Conservation (phyloP, 2,113 vertebrate species). For the Lophotis ruficrista region DNA sequence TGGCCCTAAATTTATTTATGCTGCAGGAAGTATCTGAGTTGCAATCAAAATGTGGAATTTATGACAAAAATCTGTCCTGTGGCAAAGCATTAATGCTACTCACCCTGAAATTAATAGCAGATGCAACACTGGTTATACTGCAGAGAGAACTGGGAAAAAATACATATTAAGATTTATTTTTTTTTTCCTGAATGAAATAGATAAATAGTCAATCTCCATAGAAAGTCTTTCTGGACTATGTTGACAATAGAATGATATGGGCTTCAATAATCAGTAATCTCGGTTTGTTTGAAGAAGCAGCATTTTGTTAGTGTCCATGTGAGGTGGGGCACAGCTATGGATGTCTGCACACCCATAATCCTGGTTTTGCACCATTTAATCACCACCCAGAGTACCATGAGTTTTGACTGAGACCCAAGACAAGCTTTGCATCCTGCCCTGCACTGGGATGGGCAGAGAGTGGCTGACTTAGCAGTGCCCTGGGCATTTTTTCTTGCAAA, state of each 20-base stretch:
- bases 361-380: not conserved
- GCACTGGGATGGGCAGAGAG: not conserved
- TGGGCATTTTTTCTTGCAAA: not conserved
- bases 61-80: not conserved
- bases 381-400: accelerated
- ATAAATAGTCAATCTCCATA: not conserved
- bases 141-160: not conserved
- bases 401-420: not conserved
- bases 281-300: not conserved
- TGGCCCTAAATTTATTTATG: conserved; percentile 8
- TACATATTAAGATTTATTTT: not conserved
- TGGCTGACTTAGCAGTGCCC: not conserved
- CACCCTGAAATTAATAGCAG: not conserved
- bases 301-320: not conserved
- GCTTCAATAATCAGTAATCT: not conserved
- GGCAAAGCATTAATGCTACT: not conserved
- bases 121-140: not conserved
- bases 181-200: not conserved
- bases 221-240: not conserved
- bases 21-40: not conserved
- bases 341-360: accelerated
- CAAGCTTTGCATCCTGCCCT: not conserved
- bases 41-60: not conserved
- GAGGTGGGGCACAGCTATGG: not conserved
- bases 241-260: not conserved